These are phyloP conservation scores for Barnardius zonarius DNA, from an alignment of 2,113 vertebrate genomes.

Conservation along the genomic window DNA sequence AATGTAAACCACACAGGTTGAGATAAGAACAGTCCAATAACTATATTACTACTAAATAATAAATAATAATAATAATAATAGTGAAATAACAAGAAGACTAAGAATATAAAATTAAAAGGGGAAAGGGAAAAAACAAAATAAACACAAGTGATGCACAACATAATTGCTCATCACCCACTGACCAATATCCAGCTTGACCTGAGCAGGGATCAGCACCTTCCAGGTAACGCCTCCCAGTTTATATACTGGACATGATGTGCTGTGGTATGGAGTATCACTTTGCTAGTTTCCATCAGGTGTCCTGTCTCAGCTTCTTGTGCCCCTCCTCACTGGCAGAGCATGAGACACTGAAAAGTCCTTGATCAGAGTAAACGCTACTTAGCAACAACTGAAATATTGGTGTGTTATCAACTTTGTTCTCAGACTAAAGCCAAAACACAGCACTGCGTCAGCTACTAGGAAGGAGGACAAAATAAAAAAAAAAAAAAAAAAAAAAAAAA, in stretches of 20 bases:
- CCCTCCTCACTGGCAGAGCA: neutral
- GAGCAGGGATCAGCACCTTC: neutral
- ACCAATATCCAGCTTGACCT: neutral
- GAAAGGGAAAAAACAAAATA: neutral
- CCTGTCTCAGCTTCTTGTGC: neutral
- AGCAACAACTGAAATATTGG: neutral
- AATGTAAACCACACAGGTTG: neutral
- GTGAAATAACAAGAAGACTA: neutral
- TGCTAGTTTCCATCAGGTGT: neutral
- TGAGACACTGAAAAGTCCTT: neutral
- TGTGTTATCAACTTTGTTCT: neutral
- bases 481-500: neutral
- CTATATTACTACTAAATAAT: no score
- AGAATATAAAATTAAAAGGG: neutral
- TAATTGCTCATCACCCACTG: neutral
- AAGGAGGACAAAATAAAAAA: neutral
- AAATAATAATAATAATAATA: no score
- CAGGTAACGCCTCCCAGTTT: neutral
- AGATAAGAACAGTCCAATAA: neutral
- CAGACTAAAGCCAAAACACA: neutral
- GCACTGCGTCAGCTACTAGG: neutral
- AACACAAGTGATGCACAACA: neutral
- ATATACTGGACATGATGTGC: neutral
- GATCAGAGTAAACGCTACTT: neutral
- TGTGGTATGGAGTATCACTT: neutral